phyloP scores from a whole-genome alignment of 64 coral and sea anemone species.

The Catalaphyllia jardinei region DNA sequence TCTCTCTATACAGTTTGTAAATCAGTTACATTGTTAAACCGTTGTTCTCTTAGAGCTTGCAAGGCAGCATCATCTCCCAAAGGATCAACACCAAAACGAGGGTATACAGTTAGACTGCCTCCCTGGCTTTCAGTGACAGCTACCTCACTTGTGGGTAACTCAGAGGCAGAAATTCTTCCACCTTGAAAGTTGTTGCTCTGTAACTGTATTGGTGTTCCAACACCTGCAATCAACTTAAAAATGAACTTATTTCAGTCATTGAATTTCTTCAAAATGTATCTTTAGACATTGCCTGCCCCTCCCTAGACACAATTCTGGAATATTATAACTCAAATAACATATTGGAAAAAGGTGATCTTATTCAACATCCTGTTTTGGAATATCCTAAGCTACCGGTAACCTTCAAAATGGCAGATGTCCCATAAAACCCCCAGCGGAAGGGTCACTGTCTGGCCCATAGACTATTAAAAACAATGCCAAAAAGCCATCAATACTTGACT shows the following conservation, averaged over 20 bases:
- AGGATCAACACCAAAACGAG: slow-evolving; percentile 54
- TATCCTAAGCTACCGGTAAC: no score
- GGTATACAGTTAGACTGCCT: slow-evolving; percentile 48
- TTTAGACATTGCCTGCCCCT: not conserved
- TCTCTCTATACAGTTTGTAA: slow-evolving; percentile 31
- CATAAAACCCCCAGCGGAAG: no score
- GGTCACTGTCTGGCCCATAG: not conserved
- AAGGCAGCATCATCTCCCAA: not conserved
- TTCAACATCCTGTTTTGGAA: no score
- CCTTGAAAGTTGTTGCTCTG: slow-evolving; percentile 32
- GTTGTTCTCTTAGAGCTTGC: slow-evolving; percentile 31
- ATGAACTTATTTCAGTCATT: not conserved
- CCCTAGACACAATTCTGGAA: no score
- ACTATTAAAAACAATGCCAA: not conserved
- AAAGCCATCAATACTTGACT: no score
- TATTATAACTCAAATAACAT: no score
- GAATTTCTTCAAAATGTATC: not conserved
- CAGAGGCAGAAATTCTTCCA: not conserved
- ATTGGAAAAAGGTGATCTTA: no score
- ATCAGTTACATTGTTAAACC: slow-evolving; percentile 22
- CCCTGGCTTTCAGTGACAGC: slow-evolving; percentile 40
- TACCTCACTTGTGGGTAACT: slow-evolving; percentile 26
- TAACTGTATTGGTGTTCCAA: slow-evolving; percentile 50
- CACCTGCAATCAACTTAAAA: not conserved
- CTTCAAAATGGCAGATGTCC: no score